phyloP scores from a whole-genome alignment of 2,888 invertebrate species.

The Punctoribates punctum region DNA sequence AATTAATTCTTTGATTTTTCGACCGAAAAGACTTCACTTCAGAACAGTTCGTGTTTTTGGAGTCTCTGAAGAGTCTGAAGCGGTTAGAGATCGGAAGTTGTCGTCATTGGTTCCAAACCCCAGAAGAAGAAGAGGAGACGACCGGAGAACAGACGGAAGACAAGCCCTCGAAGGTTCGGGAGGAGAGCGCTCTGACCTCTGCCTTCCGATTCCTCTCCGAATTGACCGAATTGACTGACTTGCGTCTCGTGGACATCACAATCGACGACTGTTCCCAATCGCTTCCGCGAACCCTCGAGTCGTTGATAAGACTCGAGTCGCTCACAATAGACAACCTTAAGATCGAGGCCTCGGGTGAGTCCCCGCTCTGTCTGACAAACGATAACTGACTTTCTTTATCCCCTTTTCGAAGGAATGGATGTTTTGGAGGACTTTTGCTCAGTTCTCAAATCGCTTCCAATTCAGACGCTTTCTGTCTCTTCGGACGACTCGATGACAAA shows the following conservation, averaged over 20 bases:
- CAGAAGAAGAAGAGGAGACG: too few species aligned
- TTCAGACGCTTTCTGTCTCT: slow-evolving; percentile 26
- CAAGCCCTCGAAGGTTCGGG: too few species aligned
- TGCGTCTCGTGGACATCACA: slow-evolving; percentile 39
- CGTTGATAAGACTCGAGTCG: slow-evolving; percentile 23
- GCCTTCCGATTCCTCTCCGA: slow-evolving; percentile 24
- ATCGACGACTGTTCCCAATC: slow-evolving; percentile 16
- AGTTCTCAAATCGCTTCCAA: slow-evolving; percentile 26
- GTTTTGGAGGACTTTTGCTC: slow-evolving; percentile 23
- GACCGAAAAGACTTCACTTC: not conserved
- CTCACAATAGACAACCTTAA: slow-evolving; percentile 38
- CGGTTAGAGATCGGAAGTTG: slow-evolving; percentile 42
- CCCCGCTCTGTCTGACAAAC: not conserved
- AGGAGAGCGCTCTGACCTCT: slow-evolving; percentile 16
- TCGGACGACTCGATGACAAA: slow-evolving; percentile 41
- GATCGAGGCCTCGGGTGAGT: slow-evolving; percentile 32
- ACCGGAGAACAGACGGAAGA: too few species aligned
- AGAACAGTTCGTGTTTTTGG: slow-evolving; percentile 40
- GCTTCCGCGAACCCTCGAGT: slow-evolving; percentile 31
- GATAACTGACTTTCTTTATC: not conserved
- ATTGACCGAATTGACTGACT: slow-evolving; percentile 18
- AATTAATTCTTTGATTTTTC: not conserved
- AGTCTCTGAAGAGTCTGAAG: not conserved
- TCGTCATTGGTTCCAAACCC: slow-evolving; percentile 39
- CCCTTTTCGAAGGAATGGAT: not conserved